Evolutionary conservation across 2,113 vertebrate species (phyloP), one percentile per base, ranked within the genome.

Genomic region (Sebastes fasciatus): DNA sequence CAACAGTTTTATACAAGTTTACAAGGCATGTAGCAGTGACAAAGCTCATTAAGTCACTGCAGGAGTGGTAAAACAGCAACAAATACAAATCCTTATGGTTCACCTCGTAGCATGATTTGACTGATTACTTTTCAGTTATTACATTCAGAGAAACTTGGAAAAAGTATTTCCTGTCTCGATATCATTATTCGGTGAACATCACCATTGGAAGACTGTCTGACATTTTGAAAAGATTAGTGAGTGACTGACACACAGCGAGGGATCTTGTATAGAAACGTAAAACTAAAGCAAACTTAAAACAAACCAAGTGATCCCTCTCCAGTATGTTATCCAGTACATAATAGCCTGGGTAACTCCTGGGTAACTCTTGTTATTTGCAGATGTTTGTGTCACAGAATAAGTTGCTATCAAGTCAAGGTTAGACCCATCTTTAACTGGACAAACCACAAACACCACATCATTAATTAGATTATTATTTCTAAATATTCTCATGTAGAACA

Each of bases 151-250:
- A 75, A 34, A 62, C 58, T 34, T 52, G 14, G 57, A 49, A 60
- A 62, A 79, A 84, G 17, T 40, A 75, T 74, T 72, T 73, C 17
- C 67, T 4, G 48, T 78, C 45, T 71, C 52, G 48, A 52, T 40
- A 5, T 78, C 14, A 62, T 81, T 75, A 80, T 85, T 85, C 69
- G 62, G 82, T 89, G 81, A 75, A 79, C 17, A 45, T 65, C 81
- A 84, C 72, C 63, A 23, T 65, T 89, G 91, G 89, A 93, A 92
- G 89, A 93, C 88, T 48, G 66, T 49, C 62, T 63, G 62, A 80
- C 52, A 26, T 76, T 65, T 79, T 4, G 1, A 70, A 77, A 68
- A 64, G 52, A 43, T 61, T 3, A 63, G 9, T n/a, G 57, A 46
- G 60, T 61, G 19, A 77, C 19, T 49, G 17, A 46, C 55, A 23